These are phyloP conservation scores for Typhlichthys subterraneus DNA, from an alignment of 2,797 vertebrate genomes.

Conservation along the genomic window DNA sequence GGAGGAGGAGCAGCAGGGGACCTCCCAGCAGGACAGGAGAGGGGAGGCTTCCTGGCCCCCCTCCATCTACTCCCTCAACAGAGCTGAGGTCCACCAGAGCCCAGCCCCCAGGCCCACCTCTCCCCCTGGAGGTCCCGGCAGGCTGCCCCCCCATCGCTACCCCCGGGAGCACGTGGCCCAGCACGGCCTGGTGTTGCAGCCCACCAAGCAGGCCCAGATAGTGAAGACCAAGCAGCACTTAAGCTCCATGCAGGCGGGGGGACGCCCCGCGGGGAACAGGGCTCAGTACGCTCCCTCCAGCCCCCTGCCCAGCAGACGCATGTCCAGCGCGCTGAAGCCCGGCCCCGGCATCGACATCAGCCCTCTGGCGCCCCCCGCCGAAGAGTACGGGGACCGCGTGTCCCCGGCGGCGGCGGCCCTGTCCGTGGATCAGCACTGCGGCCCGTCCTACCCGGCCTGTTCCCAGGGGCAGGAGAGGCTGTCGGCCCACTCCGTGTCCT, in stretches of 20 bases:
- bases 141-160: slow-evolving; percentile 61
- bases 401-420: slow-evolving; percentile 42
- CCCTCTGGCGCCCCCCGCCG: slow-evolving; percentile 59
- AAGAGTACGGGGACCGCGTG: slow-evolving; percentile 75
- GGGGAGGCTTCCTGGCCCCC: slow-evolving; percentile 72
- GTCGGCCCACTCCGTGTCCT: slow-evolving; percentile 71
- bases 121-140: slow-evolving; percentile 63
- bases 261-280: slow-evolving; percentile 64
- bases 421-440: slow-evolving; percentile 60
- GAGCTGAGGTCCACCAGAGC: slow-evolving; percentile 63
- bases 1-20: slow-evolving; percentile 61
- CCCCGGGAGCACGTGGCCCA: slow-evolving; percentile 79
- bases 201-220: slow-evolving; percentile 94
- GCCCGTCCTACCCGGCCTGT: slow-evolving; percentile 60
- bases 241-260: slow-evolving; percentile 77
- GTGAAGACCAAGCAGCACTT: slow-evolving; percentile 95
- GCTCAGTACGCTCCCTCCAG: slow-evolving; percentile 85
- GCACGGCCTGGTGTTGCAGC: slow-evolving; percentile 85
- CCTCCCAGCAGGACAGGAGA: slow-evolving; percentile 57
- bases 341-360: slow-evolving; percentile 81
- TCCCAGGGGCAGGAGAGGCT: slow-evolving; percentile 70
- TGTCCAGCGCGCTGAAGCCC: slow-evolving; percentile 71
- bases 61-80: slow-evolving; percentile 71
- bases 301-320: slow-evolving; percentile 80
- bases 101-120: slow-evolving; percentile 69